Evolutionary conservation across 2,113 vertebrate genomes (phyloP).

Genomic region (Forbesichthys papilliferus): DNA sequence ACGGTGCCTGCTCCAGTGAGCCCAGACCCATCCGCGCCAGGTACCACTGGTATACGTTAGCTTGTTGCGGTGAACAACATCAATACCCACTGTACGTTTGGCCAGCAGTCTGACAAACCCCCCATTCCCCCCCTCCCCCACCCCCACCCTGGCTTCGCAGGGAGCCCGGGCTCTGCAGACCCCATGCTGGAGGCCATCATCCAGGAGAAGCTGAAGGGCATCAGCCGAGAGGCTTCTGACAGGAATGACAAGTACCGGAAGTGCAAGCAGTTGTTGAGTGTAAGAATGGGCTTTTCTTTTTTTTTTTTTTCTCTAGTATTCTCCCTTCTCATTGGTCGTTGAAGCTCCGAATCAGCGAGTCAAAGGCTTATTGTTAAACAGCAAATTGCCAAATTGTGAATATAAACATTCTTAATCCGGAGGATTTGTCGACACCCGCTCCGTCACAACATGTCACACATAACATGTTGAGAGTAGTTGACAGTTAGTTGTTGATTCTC

Average conservation of each 20-base stretch:
- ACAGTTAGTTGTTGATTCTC: conserved; percentile 29
- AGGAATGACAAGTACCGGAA: conserved; percentile 93
- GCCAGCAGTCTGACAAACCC: background rate
- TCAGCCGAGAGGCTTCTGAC: conserved; percentile 89
- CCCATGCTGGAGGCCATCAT: conserved; percentile 83
- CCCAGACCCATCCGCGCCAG: conserved; percentile 76
- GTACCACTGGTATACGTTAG: conserved; percentile 36
- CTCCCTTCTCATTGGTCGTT: background rate
- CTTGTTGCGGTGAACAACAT: background rate
- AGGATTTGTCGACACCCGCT: too few species aligned
- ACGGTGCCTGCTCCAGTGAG: conserved; percentile 65
- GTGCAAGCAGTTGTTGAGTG: conserved; percentile 90
- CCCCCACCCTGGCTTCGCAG: conserved; percentile 55
- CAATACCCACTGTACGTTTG: too few species aligned
- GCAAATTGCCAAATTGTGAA: background rate
- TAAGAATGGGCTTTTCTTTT: conserved; percentile 67
- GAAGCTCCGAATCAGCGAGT: background rate
- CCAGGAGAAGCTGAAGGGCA: conserved; percentile 87
- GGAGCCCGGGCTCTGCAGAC: conserved; percentile 80
- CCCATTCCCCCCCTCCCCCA: conserved; percentile 3
- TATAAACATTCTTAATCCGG: too few species aligned
- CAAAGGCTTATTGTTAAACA: background rate
- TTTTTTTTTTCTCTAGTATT: background rate
- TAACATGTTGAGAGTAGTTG: conserved; percentile 1
- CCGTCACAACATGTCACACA: background rate